Percentiles rank a stretch among this genome's conserved stretches.
Conservation (phyloP, 1,140 invertebrate species). For the Myzus persicae region DNA sequence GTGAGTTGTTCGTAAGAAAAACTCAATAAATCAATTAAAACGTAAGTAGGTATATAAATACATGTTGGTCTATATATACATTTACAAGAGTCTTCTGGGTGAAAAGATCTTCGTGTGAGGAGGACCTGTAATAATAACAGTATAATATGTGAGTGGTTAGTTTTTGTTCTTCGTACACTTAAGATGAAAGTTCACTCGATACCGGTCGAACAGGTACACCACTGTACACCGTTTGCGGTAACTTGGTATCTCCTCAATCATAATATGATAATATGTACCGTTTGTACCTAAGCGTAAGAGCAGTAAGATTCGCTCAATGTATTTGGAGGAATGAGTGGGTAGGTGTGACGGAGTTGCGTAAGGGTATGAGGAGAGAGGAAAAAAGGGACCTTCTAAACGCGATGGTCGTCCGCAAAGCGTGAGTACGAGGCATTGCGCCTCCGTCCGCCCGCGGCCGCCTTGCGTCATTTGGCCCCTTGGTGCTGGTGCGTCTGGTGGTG, state of each 20-base stretch:
- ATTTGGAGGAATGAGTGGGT: neutral
- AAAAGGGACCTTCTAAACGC: neutral
- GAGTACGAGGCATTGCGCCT: constrained; percentile 29
- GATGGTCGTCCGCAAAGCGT: constrained; percentile 25
- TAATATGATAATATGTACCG: neutral
- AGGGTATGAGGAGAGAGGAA: neutral
- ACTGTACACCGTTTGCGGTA: neutral
- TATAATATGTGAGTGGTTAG: neutral
- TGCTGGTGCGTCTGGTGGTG: constrained; percentile 15
- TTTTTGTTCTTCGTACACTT: neutral
- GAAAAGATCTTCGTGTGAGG: neutral
- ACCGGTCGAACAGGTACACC: neutral
- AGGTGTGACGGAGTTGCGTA: neutral
- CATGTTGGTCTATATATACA: neutral
- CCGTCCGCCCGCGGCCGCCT: constrained; percentile 37
- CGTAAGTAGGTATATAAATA: neutral
- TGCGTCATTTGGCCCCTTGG: constrained; percentile 57
- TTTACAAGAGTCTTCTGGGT: neutral
- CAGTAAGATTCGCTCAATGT: neutral
- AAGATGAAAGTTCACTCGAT: neutral
- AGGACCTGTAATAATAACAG: neutral
- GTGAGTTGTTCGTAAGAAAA: neutral
- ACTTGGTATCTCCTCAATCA: neutral
- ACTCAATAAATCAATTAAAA: neutral
- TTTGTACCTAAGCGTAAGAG: neutral